Percentiles rank a stretch among this genome's conserved stretches.
phyloP scores from a whole-genome alignment of 1,140 invertebrate species.

The Zaprionus taronus region DNA sequence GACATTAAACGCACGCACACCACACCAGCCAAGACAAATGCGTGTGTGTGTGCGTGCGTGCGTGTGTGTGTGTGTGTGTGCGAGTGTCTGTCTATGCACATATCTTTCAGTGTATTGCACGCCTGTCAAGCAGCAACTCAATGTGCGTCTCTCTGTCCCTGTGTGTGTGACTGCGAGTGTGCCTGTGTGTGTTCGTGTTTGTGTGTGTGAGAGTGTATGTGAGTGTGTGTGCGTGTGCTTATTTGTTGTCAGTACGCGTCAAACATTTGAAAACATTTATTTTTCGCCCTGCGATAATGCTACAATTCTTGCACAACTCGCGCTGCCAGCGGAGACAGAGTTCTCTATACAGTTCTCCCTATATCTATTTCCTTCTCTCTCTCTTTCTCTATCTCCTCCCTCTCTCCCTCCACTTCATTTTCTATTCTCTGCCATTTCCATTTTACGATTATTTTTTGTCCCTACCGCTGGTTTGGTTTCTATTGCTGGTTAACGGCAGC shows the following conservation, averaged over 20 bases:
- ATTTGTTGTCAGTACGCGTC: conserved; percentile 81
- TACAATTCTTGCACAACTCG: conserved; percentile 67
- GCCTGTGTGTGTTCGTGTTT: conserved; percentile 41
- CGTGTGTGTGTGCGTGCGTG: conserved; percentile 25
- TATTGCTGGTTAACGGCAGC: conserved; percentile 31
- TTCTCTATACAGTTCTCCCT: conserved; percentile 24
- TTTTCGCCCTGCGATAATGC: conserved; percentile 71
- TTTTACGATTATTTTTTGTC: conserved; percentile 31
- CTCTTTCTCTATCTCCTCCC: conserved; percentile 39
- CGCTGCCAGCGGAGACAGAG: conserved; percentile 49
- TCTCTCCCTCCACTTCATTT: no score
- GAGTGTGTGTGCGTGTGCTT: conserved; percentile 52
- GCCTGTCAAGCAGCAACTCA: conserved; percentile 38
- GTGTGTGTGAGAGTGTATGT: background rate
- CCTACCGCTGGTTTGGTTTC: background rate
- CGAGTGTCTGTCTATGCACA: conserved; percentile 40
- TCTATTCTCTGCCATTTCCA: conserved; percentile 4
- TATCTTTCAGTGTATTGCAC: conserved; percentile 43
- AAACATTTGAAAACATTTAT: conserved; percentile 83
- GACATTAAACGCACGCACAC: conserved; percentile 80
- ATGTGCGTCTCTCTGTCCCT: conserved; percentile 1
- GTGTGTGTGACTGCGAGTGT: conserved; percentile 12
- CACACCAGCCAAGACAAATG: conserved; percentile 59
- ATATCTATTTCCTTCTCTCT: conserved; percentile 21
- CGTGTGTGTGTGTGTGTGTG: conserved; percentile 31